A percentile compares a stretch with the other conserved stretches of the same genome.
These are phyloP conservation scores for Epinephelus coioides DNA, from an alignment of 2,797 vertebrate genomes.

Conservation along the genomic window DNA sequence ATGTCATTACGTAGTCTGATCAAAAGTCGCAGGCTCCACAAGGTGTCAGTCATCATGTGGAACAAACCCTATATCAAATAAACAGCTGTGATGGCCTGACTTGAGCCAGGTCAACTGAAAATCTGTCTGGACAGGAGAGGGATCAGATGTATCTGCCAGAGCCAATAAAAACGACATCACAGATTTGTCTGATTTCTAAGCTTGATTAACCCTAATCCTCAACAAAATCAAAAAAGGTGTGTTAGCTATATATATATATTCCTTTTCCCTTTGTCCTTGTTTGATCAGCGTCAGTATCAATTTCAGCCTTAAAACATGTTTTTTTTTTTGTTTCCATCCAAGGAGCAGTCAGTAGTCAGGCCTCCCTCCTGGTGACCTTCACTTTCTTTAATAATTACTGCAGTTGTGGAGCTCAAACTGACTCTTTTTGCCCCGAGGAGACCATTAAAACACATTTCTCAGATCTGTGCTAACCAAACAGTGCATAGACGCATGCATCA, in stretches of 20 bases:
- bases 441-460: conserved; percentile 71
- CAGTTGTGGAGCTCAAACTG: conserved; percentile 62
- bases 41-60: too few relatives aligned
- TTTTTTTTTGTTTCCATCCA: conserved; percentile 15
- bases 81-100: too few relatives aligned
- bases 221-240: background rate
- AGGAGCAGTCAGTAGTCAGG: conserved; percentile 9
- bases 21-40: too few relatives aligned
- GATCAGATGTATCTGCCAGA: too few relatives aligned
- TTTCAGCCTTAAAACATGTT: background rate
- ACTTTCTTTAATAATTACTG: conserved; percentile 71
- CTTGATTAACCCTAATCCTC: background rate
- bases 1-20: too few relatives aligned
- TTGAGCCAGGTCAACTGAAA: too few relatives aligned
- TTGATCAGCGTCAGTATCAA: background rate
- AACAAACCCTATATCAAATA: too few relatives aligned
- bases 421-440: conserved; percentile 54
- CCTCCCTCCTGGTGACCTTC: conserved; percentile 64
- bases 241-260: background rate
- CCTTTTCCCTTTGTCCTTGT: background rate
- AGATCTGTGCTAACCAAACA: conserved; percentile 56
- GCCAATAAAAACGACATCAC: too few relatives aligned
- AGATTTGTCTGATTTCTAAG: too few relatives aligned
- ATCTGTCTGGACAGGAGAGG: too few relatives aligned
- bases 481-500: conserved; percentile 48